phyloP scores from a whole-genome alignment of 1,140 invertebrate genomes.

The Parapsyche elsis region DNA sequence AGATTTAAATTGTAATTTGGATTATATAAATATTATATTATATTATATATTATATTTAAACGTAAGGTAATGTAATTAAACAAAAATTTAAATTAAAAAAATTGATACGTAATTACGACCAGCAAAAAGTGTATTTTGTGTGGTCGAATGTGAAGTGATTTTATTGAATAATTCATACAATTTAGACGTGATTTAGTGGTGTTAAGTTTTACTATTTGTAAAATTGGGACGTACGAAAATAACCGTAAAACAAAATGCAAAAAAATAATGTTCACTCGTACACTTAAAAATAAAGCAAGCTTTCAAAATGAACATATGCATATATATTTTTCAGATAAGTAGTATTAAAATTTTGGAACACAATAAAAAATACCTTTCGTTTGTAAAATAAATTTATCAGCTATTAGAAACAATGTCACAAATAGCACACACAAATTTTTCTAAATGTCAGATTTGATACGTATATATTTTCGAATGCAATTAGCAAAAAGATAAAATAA shows the following conservation, averaged over 20 bases:
- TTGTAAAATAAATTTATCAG: slow-evolving; percentile 11
- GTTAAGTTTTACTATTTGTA: slow-evolving; percentile 29
- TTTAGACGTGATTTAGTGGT: slow-evolving; percentile 30
- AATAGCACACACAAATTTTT: slow-evolving; percentile 23
- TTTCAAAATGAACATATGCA: neutral
- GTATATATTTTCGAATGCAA: slow-evolving; percentile 26
- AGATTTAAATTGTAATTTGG: slow-evolving; percentile 31
- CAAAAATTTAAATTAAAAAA: slow-evolving; percentile 28
- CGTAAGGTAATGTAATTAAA: slow-evolving; percentile 30
- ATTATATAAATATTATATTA: slow-evolving; percentile 20
- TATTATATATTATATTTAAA: slow-evolving; percentile 32
- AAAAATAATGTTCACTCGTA: slow-evolving; percentile 10
- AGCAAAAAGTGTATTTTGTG: neutral
- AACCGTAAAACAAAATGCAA: neutral
- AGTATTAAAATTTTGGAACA: neutral
- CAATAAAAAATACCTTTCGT: neutral
- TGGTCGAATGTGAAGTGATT: slow-evolving; percentile 38
- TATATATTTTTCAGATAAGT: slow-evolving; percentile 19
- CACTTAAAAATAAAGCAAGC: slow-evolving; percentile 1
- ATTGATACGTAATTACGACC: slow-evolving; percentile 37
- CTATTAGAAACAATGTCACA: slow-evolving; percentile 19
- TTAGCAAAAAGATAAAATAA: neutral
- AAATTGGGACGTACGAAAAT: slow-evolving; percentile 25
- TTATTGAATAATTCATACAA: slow-evolving; percentile 21
- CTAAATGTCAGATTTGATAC: slow-evolving; percentile 19